Base-by-base conservation (phyloP, 2,797 vertebrate species). In the Galago senegalensis region DNA sequence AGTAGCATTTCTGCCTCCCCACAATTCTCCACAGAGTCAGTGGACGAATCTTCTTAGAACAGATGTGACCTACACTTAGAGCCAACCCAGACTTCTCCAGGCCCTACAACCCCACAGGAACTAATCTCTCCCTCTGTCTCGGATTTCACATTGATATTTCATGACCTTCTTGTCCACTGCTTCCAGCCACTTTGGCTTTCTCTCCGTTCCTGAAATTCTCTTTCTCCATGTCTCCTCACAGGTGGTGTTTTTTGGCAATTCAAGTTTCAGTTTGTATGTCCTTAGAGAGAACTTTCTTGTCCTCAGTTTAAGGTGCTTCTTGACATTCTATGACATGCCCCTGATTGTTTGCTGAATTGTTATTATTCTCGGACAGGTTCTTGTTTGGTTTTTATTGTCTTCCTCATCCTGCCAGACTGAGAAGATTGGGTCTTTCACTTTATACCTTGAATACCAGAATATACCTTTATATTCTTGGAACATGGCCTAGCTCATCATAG, bases 311-410 rank as follows among this genome's bases (percentile, higher is more conserved):
- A 84, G 67, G 58, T 92, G 29, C 34, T 6, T 7, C 23, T 29
- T 61, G 14, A 16, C 56, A 43, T 20, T 67, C 21, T 76, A 82
- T 87, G n/a, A 31, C 27, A 31, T 56, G 72, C 43, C 11, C 49
- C 31, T 60, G 73, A 72, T 94, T 89, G 72, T 92, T 73, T 85
- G 65, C 11, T 75, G 73, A 85, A 89, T 21, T 85, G 27, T 89
- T 92, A 43, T 70, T 88, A 60, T 53, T 73, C 31, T 89, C 40
- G 37, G 60, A 89, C 6, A 37, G 56, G 69, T 29, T 61, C 40
- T 76, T 29, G 2, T 81, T 85, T 40, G 80, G 56, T 65, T 70
- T 79, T 94, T 53, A 91, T 61, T 61, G 29, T 69, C 23, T 87
- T 13, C n/a, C 2, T 94, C 69, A 65, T 81, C 46, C 27, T 69